Conservation (phyloP, 2,888 invertebrate genomes). For the Melanophora roralis region DNA sequence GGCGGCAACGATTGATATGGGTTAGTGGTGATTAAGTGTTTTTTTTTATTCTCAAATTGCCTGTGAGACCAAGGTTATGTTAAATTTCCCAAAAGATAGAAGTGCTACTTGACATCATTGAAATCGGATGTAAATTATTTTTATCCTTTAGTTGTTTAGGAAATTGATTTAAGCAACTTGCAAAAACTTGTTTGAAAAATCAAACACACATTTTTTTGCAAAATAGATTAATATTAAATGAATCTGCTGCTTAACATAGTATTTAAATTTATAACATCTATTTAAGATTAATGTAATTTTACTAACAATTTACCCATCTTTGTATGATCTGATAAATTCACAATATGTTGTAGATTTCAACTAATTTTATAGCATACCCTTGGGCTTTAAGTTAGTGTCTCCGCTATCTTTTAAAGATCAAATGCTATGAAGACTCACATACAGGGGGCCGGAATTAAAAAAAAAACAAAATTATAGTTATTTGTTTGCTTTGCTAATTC, state of each 20-base stretch:
- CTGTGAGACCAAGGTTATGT: slow-evolving; percentile 10
- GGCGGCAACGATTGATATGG: slow-evolving; percentile 59
- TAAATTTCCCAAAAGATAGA: neutral
- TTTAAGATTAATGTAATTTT: no score
- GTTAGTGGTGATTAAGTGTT: slow-evolving; percentile 43
- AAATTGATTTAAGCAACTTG: no score
- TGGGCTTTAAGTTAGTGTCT: neutral
- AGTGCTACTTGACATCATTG: neutral
- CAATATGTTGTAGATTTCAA: neutral
- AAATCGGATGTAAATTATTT: no score
- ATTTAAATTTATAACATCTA: no score
- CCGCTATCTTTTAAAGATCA: slow-evolving; percentile 4
- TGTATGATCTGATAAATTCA: no score
- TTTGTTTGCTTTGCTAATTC: no score
- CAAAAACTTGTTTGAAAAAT: no score
- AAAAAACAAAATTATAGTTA: neutral
- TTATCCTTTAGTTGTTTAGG: no score
- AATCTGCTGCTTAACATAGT: no score
- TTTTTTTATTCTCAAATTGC: neutral
- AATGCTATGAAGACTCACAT: neutral
- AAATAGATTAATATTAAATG: no score
- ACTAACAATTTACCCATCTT: no score
- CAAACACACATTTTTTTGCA: no score
- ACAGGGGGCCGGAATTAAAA: neutral
- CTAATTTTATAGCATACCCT: neutral